A percentile compares a stretch with the other conserved stretches of the same genome.
These are phyloP conservation scores for Xylota segnis DNA, from an alignment of 2,888 invertebrate species.

Conservation along the genomic window DNA sequence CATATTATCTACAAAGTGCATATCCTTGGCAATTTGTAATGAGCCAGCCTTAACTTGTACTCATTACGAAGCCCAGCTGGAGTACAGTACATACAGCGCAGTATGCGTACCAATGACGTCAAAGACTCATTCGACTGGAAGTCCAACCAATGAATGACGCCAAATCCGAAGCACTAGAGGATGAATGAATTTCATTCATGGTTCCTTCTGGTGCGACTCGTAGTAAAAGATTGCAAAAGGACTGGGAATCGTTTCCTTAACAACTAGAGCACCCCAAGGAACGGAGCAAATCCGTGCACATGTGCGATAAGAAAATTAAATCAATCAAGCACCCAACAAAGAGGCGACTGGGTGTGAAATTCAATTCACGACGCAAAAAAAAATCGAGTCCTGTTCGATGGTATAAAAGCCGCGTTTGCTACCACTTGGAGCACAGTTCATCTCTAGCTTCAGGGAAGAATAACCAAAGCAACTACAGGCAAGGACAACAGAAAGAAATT, in stretches of 20 bases:
- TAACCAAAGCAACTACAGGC: slow-evolving; percentile 7
- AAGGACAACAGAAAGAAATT: not conserved
- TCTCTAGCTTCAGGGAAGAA: slow-evolving; percentile 56
- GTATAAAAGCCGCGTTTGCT: slow-evolving; percentile 51
- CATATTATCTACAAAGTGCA: not conserved
- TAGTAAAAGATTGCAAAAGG: slow-evolving; percentile 9
- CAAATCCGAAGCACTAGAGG: slow-evolving; percentile 8
- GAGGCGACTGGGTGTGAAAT: slow-evolving; percentile 73
- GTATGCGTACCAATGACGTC: slow-evolving; percentile 53
- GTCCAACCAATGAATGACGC: slow-evolving; percentile 39
- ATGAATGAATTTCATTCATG: slow-evolving; percentile 73
- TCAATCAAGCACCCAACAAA: slow-evolving; percentile 63
- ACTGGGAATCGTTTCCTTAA: slow-evolving; percentile 17
- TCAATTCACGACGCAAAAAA: slow-evolving; percentile 39
- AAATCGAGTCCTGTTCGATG: slow-evolving; percentile 11
- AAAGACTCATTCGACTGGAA: slow-evolving; percentile 46
- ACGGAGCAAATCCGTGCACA: slow-evolving; percentile 77
- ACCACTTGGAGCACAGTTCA: slow-evolving; percentile 60
- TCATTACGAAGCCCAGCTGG: not conserved
- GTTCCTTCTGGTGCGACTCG: slow-evolving; percentile 23
- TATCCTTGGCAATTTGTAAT: not conserved
- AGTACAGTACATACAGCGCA: slow-evolving; percentile 1
- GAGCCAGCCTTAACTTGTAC: not conserved
- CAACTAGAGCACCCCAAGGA: slow-evolving; percentile 17
- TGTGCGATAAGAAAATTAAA: slow-evolving; percentile 80